Conservation (phyloP, 2,113 vertebrate species). For the Ptychochromis oligacanthus region DNA sequence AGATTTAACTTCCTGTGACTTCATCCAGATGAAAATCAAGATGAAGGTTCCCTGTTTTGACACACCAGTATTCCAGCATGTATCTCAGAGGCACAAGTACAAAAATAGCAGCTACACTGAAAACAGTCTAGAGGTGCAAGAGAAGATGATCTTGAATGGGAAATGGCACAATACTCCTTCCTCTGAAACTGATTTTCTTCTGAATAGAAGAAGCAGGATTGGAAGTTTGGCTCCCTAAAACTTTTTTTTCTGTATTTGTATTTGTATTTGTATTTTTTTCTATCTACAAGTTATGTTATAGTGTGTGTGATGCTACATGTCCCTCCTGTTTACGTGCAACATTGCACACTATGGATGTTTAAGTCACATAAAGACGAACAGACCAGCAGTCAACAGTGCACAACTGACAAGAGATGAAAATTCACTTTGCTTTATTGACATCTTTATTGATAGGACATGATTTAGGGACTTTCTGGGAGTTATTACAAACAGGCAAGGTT, state of each 20-base stretch:
- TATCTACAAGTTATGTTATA: neutral
- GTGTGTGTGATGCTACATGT: neutral
- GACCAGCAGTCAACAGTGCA: neutral
- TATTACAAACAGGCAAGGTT: neutral
- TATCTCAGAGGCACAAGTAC: neutral
- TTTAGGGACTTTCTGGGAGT: neutral
- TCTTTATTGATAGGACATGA: neutral
- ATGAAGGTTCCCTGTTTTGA: neutral
- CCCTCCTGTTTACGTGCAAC: neutral
- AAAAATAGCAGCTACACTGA: neutral
- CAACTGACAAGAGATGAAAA: neutral
- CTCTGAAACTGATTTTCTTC: neutral
- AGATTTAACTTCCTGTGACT: neutral
- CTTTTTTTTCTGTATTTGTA: neutral
- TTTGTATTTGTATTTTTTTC: neutral
- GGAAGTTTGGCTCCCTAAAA: neutral
- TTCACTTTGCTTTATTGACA: neutral
- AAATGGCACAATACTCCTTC: no score
- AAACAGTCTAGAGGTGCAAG: neutral
- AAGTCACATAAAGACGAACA: neutral
- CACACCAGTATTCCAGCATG: neutral
- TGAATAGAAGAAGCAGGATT: accelerated
- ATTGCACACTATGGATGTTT: neutral
- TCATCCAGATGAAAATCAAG: neutral
- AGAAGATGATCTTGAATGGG: neutral